Conservation (phyloP, 2,113 vertebrate species). For the Stomatorhinus ivindoensis region DNA sequence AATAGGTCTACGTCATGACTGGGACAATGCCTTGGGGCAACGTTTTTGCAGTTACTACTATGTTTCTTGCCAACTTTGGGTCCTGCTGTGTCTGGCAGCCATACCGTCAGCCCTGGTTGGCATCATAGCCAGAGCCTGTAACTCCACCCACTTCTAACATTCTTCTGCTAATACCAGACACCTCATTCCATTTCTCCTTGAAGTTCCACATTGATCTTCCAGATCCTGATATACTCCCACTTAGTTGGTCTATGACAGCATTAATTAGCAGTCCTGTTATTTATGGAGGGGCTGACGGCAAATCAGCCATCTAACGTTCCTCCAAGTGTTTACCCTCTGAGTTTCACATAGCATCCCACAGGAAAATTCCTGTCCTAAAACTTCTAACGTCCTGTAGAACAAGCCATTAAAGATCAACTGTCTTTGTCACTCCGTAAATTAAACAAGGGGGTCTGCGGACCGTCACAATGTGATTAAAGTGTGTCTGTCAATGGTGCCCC, state of each 20-base stretch:
- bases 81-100: neutral
- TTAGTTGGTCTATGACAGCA: neutral
- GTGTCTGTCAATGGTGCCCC: neutral
- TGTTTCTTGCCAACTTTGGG: neutral
- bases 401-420: conserved; percentile 3
- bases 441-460: conserved; percentile 14
- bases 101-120: neutral
- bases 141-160: neutral
- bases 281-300: neutral
- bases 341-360: neutral
- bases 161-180: neutral
- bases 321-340: conserved; percentile 13
- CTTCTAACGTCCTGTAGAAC: neutral
- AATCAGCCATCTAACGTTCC: conserved; percentile 7
- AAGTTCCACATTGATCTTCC: conserved; percentile 16
- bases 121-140: neutral
- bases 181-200: neutral
- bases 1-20: neutral
- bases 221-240: neutral
- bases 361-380: conserved; percentile 17
- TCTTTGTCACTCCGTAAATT: conserved; percentile 19
- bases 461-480: conserved; percentile 20
- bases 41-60: neutral
- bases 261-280: neutral
- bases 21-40: neutral